These are phyloP conservation scores for Catharus bicknelli DNA, from an alignment of 2,113 vertebrate genomes.

Conservation along the genomic window DNA sequence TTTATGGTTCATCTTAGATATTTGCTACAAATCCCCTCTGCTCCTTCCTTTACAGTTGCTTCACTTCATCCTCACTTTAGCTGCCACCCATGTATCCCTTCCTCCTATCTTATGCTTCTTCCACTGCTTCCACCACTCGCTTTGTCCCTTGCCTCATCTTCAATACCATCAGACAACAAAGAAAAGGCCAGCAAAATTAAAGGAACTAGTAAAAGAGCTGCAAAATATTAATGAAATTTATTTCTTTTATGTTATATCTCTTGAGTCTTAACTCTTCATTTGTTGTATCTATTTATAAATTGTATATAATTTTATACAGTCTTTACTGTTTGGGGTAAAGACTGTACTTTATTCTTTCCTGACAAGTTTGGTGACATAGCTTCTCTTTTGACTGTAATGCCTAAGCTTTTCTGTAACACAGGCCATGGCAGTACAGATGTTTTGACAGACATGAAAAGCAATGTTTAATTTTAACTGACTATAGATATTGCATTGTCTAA, in stretches of 20 bases:
- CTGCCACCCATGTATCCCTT: background rate
- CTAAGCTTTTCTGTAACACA: background rate
- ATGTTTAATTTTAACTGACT: background rate
- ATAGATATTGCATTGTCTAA: background rate
- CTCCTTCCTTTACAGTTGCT: background rate
- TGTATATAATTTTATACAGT: background rate
- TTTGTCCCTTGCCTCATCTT: background rate
- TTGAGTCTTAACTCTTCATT: background rate
- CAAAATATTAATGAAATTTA: background rate
- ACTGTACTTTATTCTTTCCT: background rate
- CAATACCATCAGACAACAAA: background rate
- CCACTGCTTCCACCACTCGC: accelerated
- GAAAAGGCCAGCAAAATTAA: background rate
- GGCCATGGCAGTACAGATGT: background rate
- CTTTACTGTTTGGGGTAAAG: background rate
- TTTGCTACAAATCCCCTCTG: background rate
- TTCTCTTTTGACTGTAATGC: background rate
- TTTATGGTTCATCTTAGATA: slow-evolving; percentile 19
- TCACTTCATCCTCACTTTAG: background rate
- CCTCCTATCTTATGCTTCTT: background rate
- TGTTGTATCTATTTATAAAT: background rate
- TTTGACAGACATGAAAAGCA: background rate
- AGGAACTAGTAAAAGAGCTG: background rate
- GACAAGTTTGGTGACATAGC: background rate
- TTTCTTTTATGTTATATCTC: background rate